These are phyloP conservation scores for Glaucomys volans DNA, from an alignment of 2,113 vertebrate species.

Conservation along the genomic window DNA sequence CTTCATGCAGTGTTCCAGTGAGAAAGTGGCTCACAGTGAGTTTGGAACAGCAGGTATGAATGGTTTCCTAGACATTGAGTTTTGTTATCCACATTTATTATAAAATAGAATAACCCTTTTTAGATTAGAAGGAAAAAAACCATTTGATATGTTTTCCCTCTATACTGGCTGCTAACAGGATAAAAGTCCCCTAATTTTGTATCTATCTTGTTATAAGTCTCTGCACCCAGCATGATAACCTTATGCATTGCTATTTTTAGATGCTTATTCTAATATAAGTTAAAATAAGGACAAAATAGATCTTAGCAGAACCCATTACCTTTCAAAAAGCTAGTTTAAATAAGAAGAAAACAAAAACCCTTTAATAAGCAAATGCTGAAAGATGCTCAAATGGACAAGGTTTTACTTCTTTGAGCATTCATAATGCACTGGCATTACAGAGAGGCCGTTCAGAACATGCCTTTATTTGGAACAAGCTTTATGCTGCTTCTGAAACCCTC, in stretches of 20 bases:
- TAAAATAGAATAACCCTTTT: neutral
- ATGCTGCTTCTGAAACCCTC: neutral
- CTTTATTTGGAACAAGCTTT: slow-evolving; percentile 9
- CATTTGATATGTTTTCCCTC: neutral
- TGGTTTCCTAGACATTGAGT: neutral
- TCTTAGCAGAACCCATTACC: slow-evolving; percentile 23
- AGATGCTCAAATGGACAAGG: neutral
- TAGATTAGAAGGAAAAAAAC: neutral
- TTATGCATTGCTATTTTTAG: slow-evolving; percentile 12
- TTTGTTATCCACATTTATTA: neutral
- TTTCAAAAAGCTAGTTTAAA: slow-evolving; percentile 9
- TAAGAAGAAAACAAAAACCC: neutral
- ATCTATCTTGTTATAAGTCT: neutral
- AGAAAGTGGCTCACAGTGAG: neutral
- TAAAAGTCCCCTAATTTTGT: neutral
- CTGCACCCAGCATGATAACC: neutral
- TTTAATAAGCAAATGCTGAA: slow-evolving; percentile 23
- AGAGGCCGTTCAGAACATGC: neutral
- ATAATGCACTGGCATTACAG: neutral
- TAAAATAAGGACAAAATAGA: slow-evolving; percentile 11
- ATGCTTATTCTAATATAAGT: neutral
- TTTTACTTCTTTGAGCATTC: neutral
- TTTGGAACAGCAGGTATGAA: neutral
- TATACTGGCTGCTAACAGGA: neutral
- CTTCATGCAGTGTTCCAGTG: neutral